Percentiles rank a stretch among this genome's conserved stretches.
Conservation (phyloP, 2,113 vertebrate genomes). For the Amphiprion percula region DNA sequence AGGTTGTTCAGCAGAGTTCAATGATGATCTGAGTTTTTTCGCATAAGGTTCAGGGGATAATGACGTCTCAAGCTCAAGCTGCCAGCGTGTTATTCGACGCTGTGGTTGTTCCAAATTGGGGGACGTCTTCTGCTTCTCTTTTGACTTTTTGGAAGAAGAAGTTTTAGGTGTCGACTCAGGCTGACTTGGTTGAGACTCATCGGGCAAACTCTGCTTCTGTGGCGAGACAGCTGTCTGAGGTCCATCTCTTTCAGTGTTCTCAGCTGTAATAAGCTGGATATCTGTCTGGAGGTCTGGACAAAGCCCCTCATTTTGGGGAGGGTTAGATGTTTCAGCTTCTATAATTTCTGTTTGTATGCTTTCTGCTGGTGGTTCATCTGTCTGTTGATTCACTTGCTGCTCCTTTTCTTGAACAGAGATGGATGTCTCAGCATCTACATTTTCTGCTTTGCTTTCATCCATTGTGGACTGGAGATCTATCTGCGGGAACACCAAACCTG, state of each 20-base stretch:
- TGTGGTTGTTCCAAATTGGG: fast-evolving
- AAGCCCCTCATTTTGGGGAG: background rate
- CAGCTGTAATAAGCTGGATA: background rate
- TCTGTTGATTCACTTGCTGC: background rate
- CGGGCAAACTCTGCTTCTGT: slow-evolving; percentile 14
- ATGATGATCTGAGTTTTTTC: slow-evolving; percentile 53
- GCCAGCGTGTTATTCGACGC: slow-evolving; percentile 25
- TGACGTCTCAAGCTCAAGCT: slow-evolving; percentile 17
- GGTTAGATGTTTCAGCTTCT: slow-evolving; percentile 4
- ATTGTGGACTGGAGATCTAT: background rate
- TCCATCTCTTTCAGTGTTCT: slow-evolving; percentile 20
- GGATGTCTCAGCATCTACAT: background rate
- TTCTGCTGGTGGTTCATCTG: slow-evolving; percentile 1
- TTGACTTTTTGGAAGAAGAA: background rate
- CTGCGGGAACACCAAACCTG: slow-evolving; percentile 45
- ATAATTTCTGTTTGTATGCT: background rate
- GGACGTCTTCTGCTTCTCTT: slow-evolving; percentile 19
- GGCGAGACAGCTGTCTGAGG: slow-evolving; percentile 6
- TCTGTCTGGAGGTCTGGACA: slow-evolving; percentile 17
- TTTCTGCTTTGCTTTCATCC: slow-evolving; percentile 12
- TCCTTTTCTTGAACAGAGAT: background rate
- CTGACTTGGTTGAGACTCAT: slow-evolving; percentile 13
- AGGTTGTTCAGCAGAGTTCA: background rate
- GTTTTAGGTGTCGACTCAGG: background rate
- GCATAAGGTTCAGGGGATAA: background rate